phyloP scores from a whole-genome alignment of 92 coral and sea anemone genomes.

The Palythoa grandis region DNA sequence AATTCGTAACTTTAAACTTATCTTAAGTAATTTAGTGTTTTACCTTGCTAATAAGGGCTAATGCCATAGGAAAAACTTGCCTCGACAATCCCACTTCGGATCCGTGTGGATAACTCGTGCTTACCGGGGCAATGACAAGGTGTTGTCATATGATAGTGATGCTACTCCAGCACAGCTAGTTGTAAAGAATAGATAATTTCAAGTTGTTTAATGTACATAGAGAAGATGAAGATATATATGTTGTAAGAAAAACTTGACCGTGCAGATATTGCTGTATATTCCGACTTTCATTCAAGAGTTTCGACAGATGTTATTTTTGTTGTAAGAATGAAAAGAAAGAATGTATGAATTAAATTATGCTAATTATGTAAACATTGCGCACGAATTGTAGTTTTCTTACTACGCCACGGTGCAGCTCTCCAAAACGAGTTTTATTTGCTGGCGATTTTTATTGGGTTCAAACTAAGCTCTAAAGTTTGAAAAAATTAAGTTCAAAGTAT shows the following conservation, averaged over 20 bases:
- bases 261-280: constrained; percentile 36
- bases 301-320: constrained; percentile 27
- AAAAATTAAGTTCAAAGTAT: too few relatives aligned
- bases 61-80: not conserved
- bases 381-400: constrained; percentile 20
- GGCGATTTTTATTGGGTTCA: not conserved
- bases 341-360: constrained; percentile 43
- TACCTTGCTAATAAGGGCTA: not conserved
- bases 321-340: constrained; percentile 34
- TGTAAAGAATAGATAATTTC: not conserved
- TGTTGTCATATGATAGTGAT: not conserved
- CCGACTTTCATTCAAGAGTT: constrained; percentile 27
- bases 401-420: constrained; percentile 11
- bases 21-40: constrained; percentile 7
- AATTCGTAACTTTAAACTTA: not conserved
- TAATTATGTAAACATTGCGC: constrained; percentile 42
- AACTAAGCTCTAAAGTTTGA: not conserved
- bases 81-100: not conserved
- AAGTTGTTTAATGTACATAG: constrained; percentile 23
- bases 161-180: not conserved
- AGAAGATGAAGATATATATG: constrained; percentile 1
- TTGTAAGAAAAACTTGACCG: constrained; percentile 15
- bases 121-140: constrained; percentile 3
- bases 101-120: not conserved
- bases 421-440: not conserved